phyloP scores from a whole-genome alignment of 1,140 invertebrate species.

The Diachasmimorpha longicaudata region DNA sequence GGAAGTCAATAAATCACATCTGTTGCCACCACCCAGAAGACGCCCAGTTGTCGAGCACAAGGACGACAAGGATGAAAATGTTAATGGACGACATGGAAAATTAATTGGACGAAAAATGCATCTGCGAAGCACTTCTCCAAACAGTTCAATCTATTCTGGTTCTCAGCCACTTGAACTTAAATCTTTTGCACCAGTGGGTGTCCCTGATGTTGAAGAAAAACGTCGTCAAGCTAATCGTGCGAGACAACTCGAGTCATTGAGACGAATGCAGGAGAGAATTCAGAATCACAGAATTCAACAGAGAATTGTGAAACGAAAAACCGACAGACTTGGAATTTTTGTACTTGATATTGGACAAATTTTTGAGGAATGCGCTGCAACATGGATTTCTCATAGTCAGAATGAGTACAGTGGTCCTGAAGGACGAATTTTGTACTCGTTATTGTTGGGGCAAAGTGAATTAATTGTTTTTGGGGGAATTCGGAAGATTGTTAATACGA shows the following conservation, averaged over 20 bases:
- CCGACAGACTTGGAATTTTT: conserved; percentile 78
- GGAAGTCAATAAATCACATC: conserved; percentile 1
- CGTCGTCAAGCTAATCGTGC: conserved; percentile 63
- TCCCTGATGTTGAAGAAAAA: conserved; percentile 60
- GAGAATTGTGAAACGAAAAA: conserved; percentile 43
- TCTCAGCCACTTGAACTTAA: background rate
- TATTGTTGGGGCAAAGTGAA: conserved; percentile 89
- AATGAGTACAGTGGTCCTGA: conserved; percentile 76
- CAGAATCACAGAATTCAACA: conserved; percentile 44
- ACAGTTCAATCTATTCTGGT: conserved; percentile 17
- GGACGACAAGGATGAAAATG: conserved; percentile 73
- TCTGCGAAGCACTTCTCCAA: conserved; percentile 28
- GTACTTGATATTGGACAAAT: conserved; percentile 84
- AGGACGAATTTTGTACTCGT: conserved; percentile 87
- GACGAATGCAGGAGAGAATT: conserved; percentile 68
- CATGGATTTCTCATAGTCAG: conserved; percentile 77
- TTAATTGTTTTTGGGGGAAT: conserved; percentile 95
- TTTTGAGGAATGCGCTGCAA: conserved; percentile 70
- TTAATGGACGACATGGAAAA: conserved; percentile 73
- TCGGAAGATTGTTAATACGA: conserved; percentile 70
- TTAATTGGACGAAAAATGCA: conserved; percentile 52
- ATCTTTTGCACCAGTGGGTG: conserved; percentile 18
- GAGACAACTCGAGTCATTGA: conserved; percentile 68
- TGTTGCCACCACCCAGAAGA: background rate
- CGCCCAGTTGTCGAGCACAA: conserved; percentile 22